Percentiles rank a stretch among this genome's conserved stretches.
These are phyloP conservation scores for Lasaia peninsularis DNA, from an alignment of 1,140 invertebrate species.

Conservation along the genomic window DNA sequence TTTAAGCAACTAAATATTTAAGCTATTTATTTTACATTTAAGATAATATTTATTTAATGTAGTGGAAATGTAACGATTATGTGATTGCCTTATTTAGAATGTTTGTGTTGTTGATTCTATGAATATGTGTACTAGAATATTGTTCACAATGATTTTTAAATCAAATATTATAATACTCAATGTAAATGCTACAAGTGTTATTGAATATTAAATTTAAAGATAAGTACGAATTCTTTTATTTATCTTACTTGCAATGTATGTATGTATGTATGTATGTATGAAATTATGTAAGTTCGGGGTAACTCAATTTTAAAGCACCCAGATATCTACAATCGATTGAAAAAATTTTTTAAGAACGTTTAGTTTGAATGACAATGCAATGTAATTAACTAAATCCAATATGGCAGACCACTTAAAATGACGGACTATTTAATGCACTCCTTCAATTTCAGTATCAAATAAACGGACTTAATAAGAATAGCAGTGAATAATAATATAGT, in stretches of 20 bases:
- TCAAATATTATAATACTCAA: constrained; percentile 9
- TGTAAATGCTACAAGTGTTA: neutral
- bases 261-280: too few relatives aligned
- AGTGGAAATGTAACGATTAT: neutral
- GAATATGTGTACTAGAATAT: neutral
- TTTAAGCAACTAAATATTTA: neutral
- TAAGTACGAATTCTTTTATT: neutral
- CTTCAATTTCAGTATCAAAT: too few relatives aligned
- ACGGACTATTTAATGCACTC: too few relatives aligned
- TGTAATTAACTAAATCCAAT: too few relatives aligned
- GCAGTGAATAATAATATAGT: too few relatives aligned
- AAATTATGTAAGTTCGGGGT: too few relatives aligned
- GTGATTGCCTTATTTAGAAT: constrained; percentile 11
- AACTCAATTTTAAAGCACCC: too few relatives aligned
- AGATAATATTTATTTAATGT: neutral
- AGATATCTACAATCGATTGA: too few relatives aligned
- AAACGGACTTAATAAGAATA: too few relatives aligned
- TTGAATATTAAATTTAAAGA: neutral
- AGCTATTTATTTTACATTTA: neutral
- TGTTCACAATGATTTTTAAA: constrained; percentile 7
- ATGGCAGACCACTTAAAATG: too few relatives aligned
- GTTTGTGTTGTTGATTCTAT: neutral
- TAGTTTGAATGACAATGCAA: too few relatives aligned
- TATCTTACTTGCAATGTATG: neutral
- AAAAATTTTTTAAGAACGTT: too few relatives aligned